Evolutionary conservation across 2,113 vertebrate genomes (phyloP).

Genomic region (Hoplias malabaricus): DNA sequence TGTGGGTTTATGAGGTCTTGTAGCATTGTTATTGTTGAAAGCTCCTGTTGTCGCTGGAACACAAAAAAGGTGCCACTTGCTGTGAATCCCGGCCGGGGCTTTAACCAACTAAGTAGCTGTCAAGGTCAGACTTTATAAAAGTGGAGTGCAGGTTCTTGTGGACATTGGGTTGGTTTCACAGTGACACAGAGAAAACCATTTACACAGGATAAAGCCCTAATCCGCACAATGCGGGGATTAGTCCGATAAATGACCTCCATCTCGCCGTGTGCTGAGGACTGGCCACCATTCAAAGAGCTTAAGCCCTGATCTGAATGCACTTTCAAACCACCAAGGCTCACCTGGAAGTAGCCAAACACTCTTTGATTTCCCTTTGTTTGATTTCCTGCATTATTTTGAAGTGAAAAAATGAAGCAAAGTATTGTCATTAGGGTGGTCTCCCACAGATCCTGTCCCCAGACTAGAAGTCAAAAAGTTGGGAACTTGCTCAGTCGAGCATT

Average conservation of each 20-base stretch:
- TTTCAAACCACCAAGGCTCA: background rate
- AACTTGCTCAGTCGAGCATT: too few relatives aligned
- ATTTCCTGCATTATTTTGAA: too few relatives aligned
- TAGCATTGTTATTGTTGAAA: background rate
- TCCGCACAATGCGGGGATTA: constrained; percentile 48
- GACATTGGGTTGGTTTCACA: constrained; percentile 33
- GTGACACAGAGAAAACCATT: constrained; percentile 45
- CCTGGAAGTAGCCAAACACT: background rate
- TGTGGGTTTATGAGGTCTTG: background rate
- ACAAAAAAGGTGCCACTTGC: background rate
- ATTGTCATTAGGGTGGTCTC: too few relatives aligned
- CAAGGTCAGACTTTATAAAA: constrained; percentile 36
- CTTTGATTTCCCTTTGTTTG: too few relatives aligned
- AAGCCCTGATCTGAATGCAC: constrained; percentile 14
- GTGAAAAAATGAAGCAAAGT: too few relatives aligned
- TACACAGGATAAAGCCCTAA: constrained; percentile 51
- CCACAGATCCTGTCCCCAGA: too few relatives aligned
- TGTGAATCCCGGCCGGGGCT: background rate
- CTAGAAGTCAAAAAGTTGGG: too few relatives aligned
- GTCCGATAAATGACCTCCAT: constrained; percentile 43
- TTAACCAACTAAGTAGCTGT: constrained; percentile 35
- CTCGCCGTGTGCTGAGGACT: constrained; percentile 4
- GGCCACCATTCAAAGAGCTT: constrained; percentile 7
- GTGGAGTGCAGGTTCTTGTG: constrained; percentile 31
- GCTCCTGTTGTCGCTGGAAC: background rate